Base-by-base conservation (phyloP, 2,797 vertebrate genomes). In the Leptodactylus fallax region DNA sequence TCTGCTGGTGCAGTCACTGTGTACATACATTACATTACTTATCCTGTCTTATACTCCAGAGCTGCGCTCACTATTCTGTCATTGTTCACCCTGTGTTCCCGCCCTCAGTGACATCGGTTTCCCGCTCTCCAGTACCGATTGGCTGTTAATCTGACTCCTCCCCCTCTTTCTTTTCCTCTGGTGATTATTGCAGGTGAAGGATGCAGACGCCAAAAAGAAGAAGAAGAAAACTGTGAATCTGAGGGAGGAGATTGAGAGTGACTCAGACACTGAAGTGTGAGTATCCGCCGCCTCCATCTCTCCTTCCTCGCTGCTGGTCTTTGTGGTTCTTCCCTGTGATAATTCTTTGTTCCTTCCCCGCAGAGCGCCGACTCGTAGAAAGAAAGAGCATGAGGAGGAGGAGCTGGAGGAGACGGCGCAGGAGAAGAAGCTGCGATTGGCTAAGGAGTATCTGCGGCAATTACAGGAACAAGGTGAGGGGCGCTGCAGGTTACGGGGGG, bases 361-460 rank as follows among this genome's bases (percentile, higher is more conserved):
- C 51, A 89, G 88, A 10, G 84, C 61, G 9, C 84, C 84, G 5
- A 17, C 51, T 16, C 51, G 51, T 61, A 63, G 9, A 63, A 83
- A 92, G 85, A 72, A 90, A 9, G 92, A 93, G 0, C 94, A 94
- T 5, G 95, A 95, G 0, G 90, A 92, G 0, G 90, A 92, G 11
- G 96, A 96, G 47, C 94, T 96, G 84, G 97, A 97, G 0, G 97
- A 98, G 90, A 98, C 97, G 0, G 95, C 96, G 0, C 97, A 98
- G 91, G 97, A 98, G 91, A 98, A 98, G 94, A 98, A 98, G 90
- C 94, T 98, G 17, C 94, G 97, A 88, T 92, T 98, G 85, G 97
- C 97, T 8, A 98, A 98, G 90, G 91, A 94, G 19, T 98, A 98
- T 91, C 94, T 98, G 0, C 95, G 97, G 0, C 97, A 98, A 89